Conservation (phyloP, 2,888 invertebrate genomes). For the Drosophila paranaensis region DNA sequence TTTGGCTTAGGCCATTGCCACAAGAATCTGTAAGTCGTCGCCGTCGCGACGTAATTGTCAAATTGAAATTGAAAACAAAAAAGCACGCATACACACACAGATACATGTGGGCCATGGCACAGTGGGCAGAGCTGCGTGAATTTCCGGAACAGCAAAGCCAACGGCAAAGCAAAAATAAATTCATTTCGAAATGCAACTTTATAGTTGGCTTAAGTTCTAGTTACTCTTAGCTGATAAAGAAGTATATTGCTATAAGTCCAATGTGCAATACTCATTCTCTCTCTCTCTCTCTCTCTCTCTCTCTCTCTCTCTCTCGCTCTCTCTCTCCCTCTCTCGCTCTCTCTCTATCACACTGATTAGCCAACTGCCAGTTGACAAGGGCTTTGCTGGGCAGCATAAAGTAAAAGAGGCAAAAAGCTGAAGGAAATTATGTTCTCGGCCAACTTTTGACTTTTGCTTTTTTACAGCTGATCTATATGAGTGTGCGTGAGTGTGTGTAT, state of each 20-base stretch:
- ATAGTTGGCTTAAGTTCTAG: neutral
- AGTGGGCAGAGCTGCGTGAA: constrained; percentile 4
- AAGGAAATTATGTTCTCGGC: constrained; percentile 22
- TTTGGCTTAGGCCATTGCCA: constrained; percentile 5
- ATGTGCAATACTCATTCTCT: constrained; percentile 15
- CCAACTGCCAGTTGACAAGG: constrained; percentile 28
- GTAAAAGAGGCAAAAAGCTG: constrained; percentile 7
- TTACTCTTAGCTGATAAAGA: neutral
- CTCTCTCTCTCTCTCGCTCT: too few relatives aligned
- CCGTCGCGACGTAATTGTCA: constrained; percentile 41
- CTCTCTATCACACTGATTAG: constrained; percentile 14
- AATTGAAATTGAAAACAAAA: constrained; percentile 65
- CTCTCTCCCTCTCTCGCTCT: neutral
- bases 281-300: too few relatives aligned
- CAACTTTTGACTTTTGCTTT: constrained; percentile 43
- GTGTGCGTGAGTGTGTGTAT: constrained; percentile 2
- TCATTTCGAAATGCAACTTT: neutral
- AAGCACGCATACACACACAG: constrained; percentile 14
- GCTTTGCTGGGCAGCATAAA: neutral
- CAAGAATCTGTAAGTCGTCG: constrained; percentile 20
- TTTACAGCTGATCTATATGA: constrained; percentile 36
- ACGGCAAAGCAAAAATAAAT: too few relatives aligned
- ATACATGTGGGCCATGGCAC: constrained; percentile 1
- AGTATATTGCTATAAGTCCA: constrained; percentile 2
- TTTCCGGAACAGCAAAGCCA: neutral